phyloP scores from a whole-genome alignment of 1,140 invertebrate species.

The Babylonia areolata region DNA sequence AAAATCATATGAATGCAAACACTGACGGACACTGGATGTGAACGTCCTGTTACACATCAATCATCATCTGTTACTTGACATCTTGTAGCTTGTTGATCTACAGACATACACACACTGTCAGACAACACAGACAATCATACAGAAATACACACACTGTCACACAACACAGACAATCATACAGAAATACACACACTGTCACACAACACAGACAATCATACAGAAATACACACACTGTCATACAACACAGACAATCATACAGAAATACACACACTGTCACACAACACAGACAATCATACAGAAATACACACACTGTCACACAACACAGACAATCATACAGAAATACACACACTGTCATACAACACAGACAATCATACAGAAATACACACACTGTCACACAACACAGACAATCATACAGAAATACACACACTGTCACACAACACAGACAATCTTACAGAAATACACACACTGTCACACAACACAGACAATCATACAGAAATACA shows the following conservation, averaged over 20 bases:
- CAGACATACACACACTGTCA: too few relatives aligned
- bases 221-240: not conserved
- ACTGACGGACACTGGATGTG: too few relatives aligned
- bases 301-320: too few relatives aligned
- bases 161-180: too few relatives aligned
- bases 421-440: too few relatives aligned
- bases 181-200: too few relatives aligned
- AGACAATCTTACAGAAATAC: not conserved
- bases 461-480: not conserved
- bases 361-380: not conserved
- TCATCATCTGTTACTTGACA: too few relatives aligned
- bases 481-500: not conserved
- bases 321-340: not conserved
- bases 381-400: slow-evolving; percentile 65
- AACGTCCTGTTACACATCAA: too few relatives aligned
- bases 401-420: not conserved
- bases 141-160: too few relatives aligned
- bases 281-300: not conserved
- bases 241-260: not conserved
- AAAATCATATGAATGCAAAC: too few relatives aligned
- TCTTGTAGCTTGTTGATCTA: too few relatives aligned
- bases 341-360: not conserved
- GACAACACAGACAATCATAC: too few relatives aligned
- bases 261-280: not conserved
- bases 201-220: not conserved